A percentile compares a stretch with the other conserved stretches of the same genome.
Conservation (phyloP, 1,140 invertebrate species). For the Drosophila subpulchrella region DNA sequence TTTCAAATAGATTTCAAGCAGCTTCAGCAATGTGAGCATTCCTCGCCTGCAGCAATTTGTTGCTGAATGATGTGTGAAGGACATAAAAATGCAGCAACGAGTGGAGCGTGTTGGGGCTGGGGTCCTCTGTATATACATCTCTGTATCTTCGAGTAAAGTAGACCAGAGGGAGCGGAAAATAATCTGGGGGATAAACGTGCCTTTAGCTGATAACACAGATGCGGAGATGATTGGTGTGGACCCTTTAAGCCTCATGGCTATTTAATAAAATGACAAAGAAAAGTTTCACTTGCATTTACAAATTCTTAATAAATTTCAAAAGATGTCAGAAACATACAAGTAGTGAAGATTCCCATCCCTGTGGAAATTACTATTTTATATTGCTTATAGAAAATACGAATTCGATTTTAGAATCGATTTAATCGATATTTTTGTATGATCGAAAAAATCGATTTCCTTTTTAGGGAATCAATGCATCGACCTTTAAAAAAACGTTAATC, state of each 20-base stretch:
- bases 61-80: constrained; percentile 81
- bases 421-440: too few relatives aligned
- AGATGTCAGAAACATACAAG: too few relatives aligned
- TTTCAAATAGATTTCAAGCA: constrained; percentile 74
- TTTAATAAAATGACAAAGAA: not conserved
- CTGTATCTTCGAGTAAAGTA: constrained; percentile 41
- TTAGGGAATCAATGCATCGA: too few relatives aligned
- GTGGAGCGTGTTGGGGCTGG: constrained; percentile 14
- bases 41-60: constrained; percentile 75
- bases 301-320: too few relatives aligned
- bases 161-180: constrained; percentile 56
- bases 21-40: constrained; percentile 62
- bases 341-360: too few relatives aligned
- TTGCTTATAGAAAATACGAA: too few relatives aligned
- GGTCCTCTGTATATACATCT: not conserved
- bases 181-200: constrained; percentile 61
- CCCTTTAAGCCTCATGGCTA: constrained; percentile 30
- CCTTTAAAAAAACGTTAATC: too few relatives aligned
- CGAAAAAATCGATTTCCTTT: too few relatives aligned
- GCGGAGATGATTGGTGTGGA: constrained; percentile 30
- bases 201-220: constrained; percentile 56
- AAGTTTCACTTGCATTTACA: too few relatives aligned
- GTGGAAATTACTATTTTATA: too few relatives aligned
- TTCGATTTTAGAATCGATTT: too few relatives aligned
- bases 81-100: constrained; percentile 67